Base-by-base conservation (phyloP, 1,140 invertebrate species). In the Drosophila obscura region DNA sequence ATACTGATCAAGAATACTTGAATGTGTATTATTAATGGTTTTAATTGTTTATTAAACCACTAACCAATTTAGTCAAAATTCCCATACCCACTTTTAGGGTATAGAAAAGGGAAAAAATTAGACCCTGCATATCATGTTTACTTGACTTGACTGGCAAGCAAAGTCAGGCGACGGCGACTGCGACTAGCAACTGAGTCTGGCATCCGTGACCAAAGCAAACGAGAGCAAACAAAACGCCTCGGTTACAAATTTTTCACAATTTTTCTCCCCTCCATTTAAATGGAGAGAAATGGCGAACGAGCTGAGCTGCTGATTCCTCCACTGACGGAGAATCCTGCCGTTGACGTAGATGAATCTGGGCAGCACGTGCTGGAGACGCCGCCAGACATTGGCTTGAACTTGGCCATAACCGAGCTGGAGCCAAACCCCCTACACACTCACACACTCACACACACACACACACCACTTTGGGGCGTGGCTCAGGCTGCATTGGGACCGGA, bases 161-260 rank as follows among this genome's bases (percentile, higher is more conserved):
- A 55, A 43, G 67, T 39, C 58, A 60, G 62, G 49, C 61, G 4
- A 39, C 9, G 4, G 35, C 16, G 16, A 16, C 16, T 0, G 22
- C 59, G 35, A 13, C 35, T 39, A 4, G 35, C 35, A 11, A 39
- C 28, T 24, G 41, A 53, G 26, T 28, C 26, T 50, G 71, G 57
- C 77, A 69, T 69, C 81, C 76, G 80, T 83, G 75, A 79, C 72
- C 80, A 76, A 61, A 69, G 65, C 75, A 60, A 73, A 81, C 39
- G 59, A 58, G 57, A 61, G 44, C 66, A 73, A 85, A 77, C 81
- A 81, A 87, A 85, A 81, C 82, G 82, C 65, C 73, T 81, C 69
- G 71, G 65, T 85, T 82, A 82, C 78, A 87, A 85, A 85, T 87
- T 87, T 87, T 75, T 16, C 74, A 87, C 77, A 75, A 87, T 87